Conservation (phyloP, 2,888 invertebrate species). For the Tetragonisca angustula region DNA sequence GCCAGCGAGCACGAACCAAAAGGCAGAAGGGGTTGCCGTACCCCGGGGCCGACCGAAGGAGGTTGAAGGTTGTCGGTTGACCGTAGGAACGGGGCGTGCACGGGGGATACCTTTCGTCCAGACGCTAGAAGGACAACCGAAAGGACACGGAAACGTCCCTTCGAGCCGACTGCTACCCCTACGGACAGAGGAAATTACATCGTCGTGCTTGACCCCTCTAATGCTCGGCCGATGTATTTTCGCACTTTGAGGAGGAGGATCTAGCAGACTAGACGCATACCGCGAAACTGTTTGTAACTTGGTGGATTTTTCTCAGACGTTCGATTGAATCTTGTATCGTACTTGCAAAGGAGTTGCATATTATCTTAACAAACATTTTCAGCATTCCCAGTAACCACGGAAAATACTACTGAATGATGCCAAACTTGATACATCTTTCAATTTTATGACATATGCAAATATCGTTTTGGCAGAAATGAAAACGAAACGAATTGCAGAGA, state of each 20-base stretch:
- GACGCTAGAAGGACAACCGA: slow-evolving; percentile 69
- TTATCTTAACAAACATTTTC: too few species aligned
- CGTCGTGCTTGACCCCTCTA: slow-evolving; percentile 72
- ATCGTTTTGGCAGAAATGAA: too few species aligned
- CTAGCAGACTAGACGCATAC: not conserved
- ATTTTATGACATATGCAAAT: too few species aligned
- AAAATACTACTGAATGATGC: too few species aligned
- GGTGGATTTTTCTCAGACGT: not conserved
- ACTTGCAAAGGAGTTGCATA: not conserved
- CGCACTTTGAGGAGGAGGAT: not conserved
- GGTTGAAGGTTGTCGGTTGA: slow-evolving; percentile 73
- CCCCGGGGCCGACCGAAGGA: slow-evolving; percentile 58
- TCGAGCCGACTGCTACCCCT: slow-evolving; percentile 60
- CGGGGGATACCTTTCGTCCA: slow-evolving; percentile 54
- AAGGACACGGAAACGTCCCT: slow-evolving; percentile 72
- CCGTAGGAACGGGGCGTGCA: slow-evolving; percentile 59
- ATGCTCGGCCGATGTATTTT: slow-evolving; percentile 32
- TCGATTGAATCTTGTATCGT: not conserved
- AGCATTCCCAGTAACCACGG: too few species aligned
- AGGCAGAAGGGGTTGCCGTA: slow-evolving; percentile 69
- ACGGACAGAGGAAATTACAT: slow-evolving; percentile 79
- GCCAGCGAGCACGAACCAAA: slow-evolving; percentile 67
- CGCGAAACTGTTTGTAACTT: not conserved
- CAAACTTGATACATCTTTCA: too few species aligned
- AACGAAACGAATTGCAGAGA: too few species aligned